These are phyloP conservation scores for Leptosomus discolor DNA, from an alignment of 2,113 vertebrate genomes.

Conservation along the genomic window DNA sequence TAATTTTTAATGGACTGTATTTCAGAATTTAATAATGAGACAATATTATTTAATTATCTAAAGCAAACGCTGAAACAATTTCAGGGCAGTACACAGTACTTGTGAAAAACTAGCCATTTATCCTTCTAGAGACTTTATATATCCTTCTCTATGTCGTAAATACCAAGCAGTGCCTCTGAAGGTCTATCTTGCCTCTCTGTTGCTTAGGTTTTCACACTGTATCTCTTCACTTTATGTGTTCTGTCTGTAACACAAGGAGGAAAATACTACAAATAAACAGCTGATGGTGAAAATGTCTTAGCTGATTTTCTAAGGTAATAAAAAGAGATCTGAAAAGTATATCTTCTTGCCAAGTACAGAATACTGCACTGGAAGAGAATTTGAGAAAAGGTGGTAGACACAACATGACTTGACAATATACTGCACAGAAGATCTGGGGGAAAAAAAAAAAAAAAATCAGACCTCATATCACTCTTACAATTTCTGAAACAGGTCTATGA, in stretches of 20 bases:
- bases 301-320: not conserved
- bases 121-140: not conserved
- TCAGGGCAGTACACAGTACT: not conserved
- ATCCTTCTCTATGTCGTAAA: not conserved
- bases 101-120: not conserved
- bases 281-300: not conserved
- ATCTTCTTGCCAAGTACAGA: not conserved
- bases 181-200: not conserved
- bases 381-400: not conserved
- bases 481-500: not conserved
- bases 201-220: not conserved
- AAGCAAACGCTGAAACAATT: not conserved
- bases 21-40: constrained; percentile 15
- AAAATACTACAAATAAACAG: not conserved
- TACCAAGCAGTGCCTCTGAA: not conserved
- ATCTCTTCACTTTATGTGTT: not conserved
- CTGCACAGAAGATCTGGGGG: not conserved
- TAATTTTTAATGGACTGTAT: constrained; percentile 20
- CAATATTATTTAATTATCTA: constrained; percentile 19
- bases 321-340: not conserved
- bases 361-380: not conserved
- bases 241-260: not conserved
- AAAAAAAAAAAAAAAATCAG: not conserved
- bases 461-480: not conserved
- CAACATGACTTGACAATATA: not conserved